phyloP scores from a whole-genome alignment of 37 sponge, comb jelly and placozoan species.

The Theonella swinhoei region DNA sequence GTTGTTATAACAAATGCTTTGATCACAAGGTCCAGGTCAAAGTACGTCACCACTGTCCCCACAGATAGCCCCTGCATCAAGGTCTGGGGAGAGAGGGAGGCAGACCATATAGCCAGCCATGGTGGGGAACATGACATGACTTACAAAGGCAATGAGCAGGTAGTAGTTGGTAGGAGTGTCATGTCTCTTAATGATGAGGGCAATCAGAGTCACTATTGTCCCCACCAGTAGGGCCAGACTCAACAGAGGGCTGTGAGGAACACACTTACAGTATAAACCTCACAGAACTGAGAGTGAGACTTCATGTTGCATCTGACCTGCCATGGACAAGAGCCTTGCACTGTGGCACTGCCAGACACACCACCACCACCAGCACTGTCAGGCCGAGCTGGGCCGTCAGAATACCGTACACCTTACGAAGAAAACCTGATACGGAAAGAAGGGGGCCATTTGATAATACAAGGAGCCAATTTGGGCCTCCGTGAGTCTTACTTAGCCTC shows the following conservation, averaged over 20 bases:
- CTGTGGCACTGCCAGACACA: conserved; percentile 63
- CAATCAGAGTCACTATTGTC: conserved; percentile 66
- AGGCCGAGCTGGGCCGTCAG: conserved; percentile 78
- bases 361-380: conserved; percentile 51
- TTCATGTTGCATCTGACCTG: conserved; percentile 66
- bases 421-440: conserved; percentile 75
- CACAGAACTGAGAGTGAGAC: background rate
- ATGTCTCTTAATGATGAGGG: conserved; percentile 67
- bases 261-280: background rate
- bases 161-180: conserved; percentile 73
- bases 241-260: conserved; percentile 43
- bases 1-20: conserved; percentile 88
- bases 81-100: conserved; percentile 31
- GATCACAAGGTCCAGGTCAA: conserved; percentile 77
- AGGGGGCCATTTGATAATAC: background rate
- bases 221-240: conserved; percentile 31
- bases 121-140: conserved; percentile 4
- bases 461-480: background rate
- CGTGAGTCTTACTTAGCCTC: conserved; percentile 56
- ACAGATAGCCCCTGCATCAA: conserved; percentile 39
- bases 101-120: background rate
- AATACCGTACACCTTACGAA: conserved; percentile 95
- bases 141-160: conserved; percentile 79
- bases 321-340: conserved; percentile 68
- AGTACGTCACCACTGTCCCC: conserved; percentile 77